Evolutionary conservation across 2,797 vertebrate species (phyloP).

Genomic region (Crypturellus tataupa): DNA sequence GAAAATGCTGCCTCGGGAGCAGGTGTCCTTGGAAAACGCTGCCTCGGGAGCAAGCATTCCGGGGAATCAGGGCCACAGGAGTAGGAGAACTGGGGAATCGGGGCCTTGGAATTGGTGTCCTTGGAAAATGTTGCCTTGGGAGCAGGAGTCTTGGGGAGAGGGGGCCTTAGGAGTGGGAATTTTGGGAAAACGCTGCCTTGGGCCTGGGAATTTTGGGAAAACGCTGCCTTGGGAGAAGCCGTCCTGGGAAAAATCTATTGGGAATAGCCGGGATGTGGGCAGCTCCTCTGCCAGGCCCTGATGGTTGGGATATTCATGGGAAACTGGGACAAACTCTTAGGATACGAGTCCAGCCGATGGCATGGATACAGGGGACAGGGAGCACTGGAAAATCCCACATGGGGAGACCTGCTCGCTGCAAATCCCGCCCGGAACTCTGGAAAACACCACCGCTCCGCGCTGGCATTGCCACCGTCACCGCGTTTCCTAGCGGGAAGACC

Average conservation of each 20-base stretch:
- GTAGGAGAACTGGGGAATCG: background rate
- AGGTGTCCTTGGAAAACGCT: no score
- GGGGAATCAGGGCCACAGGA: background rate
- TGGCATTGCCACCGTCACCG: background rate
- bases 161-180: no score
- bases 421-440: background rate
- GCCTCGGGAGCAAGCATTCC: no score
- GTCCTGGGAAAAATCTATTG: no score
- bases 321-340: background rate
- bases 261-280: fast-evolving
- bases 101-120: no score
- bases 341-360: fast-evolving
- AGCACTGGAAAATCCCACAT: no score
- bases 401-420: no score
- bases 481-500: background rate
- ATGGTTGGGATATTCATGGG: background rate
- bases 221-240: no score
- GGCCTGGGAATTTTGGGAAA: no score
- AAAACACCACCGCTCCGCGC: background rate
- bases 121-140: background rate
- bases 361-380: no score
- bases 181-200: no score
- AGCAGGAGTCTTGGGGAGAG: background rate
- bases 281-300: background rate
- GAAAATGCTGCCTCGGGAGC: no score